Evolutionary conservation across 2,113 vertebrate genomes (phyloP).

Genomic region (Mungos mungo): DNA sequence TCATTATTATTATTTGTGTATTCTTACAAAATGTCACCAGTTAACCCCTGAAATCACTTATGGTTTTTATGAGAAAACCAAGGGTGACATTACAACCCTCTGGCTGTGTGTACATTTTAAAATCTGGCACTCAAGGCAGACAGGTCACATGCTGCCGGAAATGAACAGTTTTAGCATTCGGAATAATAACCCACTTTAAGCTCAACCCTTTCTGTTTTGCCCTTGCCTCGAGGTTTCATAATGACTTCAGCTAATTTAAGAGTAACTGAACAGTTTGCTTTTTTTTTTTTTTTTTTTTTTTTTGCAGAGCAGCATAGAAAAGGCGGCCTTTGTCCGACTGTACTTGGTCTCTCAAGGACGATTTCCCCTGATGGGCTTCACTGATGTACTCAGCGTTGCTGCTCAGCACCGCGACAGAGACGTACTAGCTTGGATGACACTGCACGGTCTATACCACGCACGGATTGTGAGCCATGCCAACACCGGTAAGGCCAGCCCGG

Average conservation of each 20-base stretch:
- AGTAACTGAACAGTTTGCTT: conserved; percentile 36
- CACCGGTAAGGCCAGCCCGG: conserved; percentile 86
- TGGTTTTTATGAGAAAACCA: neutral
- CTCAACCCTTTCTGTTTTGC: conserved; percentile 26
- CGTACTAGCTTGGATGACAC: conserved; percentile 89
- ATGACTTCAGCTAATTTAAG: conserved; percentile 23
- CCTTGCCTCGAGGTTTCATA: conserved; percentile 26
- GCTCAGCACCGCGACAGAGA: conserved; percentile 79
- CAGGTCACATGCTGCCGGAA: neutral
- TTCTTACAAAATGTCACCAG: neutral
- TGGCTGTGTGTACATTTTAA: neutral
- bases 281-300: conserved; percentile 80
- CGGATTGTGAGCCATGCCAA: conserved; percentile 88
- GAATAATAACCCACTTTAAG: neutral
- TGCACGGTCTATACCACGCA: conserved; percentile 92
- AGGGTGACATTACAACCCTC: neutral
- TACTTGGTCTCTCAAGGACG: conserved; percentile 92
- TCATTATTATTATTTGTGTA: neutral
- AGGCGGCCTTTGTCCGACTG: conserved; percentile 87
- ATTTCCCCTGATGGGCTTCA: conserved; percentile 89
- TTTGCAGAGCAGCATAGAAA: conserved; percentile 90
- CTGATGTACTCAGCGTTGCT: conserved; percentile 84
- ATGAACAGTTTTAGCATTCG: neutral
- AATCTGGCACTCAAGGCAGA: neutral
- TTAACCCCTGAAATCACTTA: neutral